Conservation (phyloP, 92 coral and sea anemone genomes). For the Epizoanthus scotinus region DNA sequence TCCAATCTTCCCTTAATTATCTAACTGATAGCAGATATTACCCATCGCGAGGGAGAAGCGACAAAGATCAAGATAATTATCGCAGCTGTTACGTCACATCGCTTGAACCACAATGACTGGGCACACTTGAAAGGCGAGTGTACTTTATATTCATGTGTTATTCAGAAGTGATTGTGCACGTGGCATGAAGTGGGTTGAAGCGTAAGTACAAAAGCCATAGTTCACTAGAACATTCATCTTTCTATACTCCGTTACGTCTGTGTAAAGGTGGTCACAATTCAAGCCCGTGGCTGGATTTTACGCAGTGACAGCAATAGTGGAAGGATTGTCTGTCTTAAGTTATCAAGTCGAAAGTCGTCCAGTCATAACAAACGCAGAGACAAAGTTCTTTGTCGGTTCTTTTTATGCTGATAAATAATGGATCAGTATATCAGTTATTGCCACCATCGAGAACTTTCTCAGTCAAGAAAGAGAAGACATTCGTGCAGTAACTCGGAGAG, state of each 20-base stretch:
- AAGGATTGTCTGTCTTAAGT: not conserved
- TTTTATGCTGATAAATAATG: conserved; percentile 5
- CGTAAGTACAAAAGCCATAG: not conserved
- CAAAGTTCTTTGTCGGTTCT: not conserved
- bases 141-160: not conserved
- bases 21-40: too few species aligned
- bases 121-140: not conserved
- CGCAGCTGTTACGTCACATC: conserved; percentile 21
- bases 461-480: conserved; percentile 3
- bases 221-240: not conserved
- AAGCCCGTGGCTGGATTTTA: not conserved
- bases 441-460: conserved; percentile 22
- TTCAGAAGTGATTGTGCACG: not conserved
- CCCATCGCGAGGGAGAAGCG: too few species aligned
- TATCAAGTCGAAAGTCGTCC: not conserved
- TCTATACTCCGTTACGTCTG: not conserved
- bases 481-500: conserved; percentile 31
- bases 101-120: conserved; percentile 4
- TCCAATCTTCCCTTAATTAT: too few species aligned
- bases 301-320: not conserved
- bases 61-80: not conserved
- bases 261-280: not conserved
- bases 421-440: conserved; percentile 15
- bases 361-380: not conserved
- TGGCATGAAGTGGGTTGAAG: not conserved